Evolutionary conservation across 2,113 vertebrate species (phyloP), one percentile per base, ranked within the genome.

Genomic region (Rhynchomys soricoides): DNA sequence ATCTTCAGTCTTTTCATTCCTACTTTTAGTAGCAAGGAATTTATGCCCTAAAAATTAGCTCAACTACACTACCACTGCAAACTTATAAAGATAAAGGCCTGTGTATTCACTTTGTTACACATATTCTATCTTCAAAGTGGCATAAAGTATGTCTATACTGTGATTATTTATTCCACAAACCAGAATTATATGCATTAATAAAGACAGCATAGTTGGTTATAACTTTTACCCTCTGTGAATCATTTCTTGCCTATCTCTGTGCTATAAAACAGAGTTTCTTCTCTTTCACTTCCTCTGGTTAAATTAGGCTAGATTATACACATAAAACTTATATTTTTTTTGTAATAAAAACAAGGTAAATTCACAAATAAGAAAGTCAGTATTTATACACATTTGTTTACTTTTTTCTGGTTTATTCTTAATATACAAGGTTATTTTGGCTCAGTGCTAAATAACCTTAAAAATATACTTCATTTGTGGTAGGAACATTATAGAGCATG

Each of bases 391-490:
- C 31, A 73, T 64, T 88, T 24, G 24, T 19, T 73, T 68, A 11
- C 12, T 3, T 50, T 89, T 85, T 82, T 87, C n/a, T 83, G 15
- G 17, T 66, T 82, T 75, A 34, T 37, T 89, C 8, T 66, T 22
- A 79, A 45, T 88, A 71, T 12, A 90, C 24, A 22, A 13, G 64
- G 2, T n/a, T 43, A 68, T 71, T 66, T 82, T 87, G 37, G 81
- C 13, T 95, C 17, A 91, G 22, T 77, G 40, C 24, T 90, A 95
- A 93, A 71, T 78, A 95, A 29, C 13, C 66, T 8, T 73, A 73
- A 40, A 93, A 62, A 13, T 19, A n/a, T 3, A 15, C 4, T 2
- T 55, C 68, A 50, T 40, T 94, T 87, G 48, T 10, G n/a, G 31
- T 71, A 88, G 52, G 66, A 66, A 48, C 1, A 64, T 40, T 77